Base-by-base conservation (phyloP, 2,888 invertebrate species). In the Acanthosepion pharaonis region DNA sequence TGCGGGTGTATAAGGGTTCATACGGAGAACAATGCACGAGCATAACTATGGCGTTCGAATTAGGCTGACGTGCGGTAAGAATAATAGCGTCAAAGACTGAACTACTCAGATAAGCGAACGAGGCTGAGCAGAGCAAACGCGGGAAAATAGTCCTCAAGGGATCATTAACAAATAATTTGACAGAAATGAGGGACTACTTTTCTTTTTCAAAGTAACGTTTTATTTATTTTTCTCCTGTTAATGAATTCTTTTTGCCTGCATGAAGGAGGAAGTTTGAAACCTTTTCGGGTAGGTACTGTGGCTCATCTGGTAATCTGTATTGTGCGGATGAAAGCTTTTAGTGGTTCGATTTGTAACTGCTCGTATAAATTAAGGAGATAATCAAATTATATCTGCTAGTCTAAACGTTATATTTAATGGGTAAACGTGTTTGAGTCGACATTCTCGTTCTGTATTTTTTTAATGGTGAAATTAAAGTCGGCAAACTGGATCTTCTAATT, bases 201-300 rank as follows among this genome's bases (percentile, higher is more conserved):
- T 92, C 92, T 92, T 49, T 48, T 23, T 92, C 48, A 49, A 49
- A 92, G 49, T n/a, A 49, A 48, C 0, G 92, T 48, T 42, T 91
- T 91, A 42, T 28, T 91, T 8, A 42, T 20, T 2, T 48, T 92
- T 3, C 28, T 23, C 23, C 15, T 48, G 11, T 23, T 49, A 28
- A n/a, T 92, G 92, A 92, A 92, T 92, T 51, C 28, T 92, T 15
- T 92, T 78, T 15, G n/a, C n/a, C 33, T n/a, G 78, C n/a, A 78
- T 78, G 28, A n/a, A 78, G 4, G 33, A 78, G 18, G 78, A 78
- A 78, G n/a, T 78, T 78, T n/a, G 15, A 78, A n/a, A 15, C n/a
- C 33, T 78, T 33, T 33, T n/a, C 0, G 11, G 78, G 78, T 78
- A 78, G 5, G 33, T n/a, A n/a, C n/a, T 64, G 23, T 64, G 64